Evolutionary conservation across 2,113 vertebrate species (phyloP), one percentile per base, ranked within the genome.

Genomic region (Globicephala melas): DNA sequence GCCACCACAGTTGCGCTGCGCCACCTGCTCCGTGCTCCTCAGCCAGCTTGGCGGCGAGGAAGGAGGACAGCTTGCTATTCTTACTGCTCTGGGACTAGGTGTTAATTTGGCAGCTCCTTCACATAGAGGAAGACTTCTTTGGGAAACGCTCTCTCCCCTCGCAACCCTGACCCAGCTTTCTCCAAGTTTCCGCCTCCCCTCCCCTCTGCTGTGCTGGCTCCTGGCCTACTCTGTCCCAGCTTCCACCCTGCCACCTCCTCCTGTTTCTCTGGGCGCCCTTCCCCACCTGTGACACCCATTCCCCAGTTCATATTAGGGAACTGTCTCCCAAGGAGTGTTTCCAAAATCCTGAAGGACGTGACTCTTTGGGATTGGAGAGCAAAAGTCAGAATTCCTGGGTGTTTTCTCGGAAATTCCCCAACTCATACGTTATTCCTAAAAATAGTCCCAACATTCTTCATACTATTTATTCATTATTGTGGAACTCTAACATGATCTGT

Each of bases 1-100:
- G 60, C 94, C 85, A 25, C 38, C 80, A 23, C 38, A n/a, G 47
- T 33, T 53, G 44, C 47, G 50, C 28, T 4, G 28, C 0, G 4
- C 85, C 89, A 96, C 71, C 79, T 95, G 94, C 86, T 96, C 89
- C 1, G 0, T 58, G 74, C 71, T 47, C 70, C 28, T 14, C 23
- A 14, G 93, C 95, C 96, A 96, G 25, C 31, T 68, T 86, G 95
- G 96, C 77, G 67, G 89, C 3, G 1, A 8, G 36, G 77, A 1
- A 74, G 65, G 31, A 44, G 38, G 91, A 89, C 63, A 71, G 95
- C 84, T 88, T 92, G 87, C 94, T 95, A 3, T 62, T 82, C 95
- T 50, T 23, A 14, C 14, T 8, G 44, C 93, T 80, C 73, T 28
- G 50, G 33, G 76, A 21, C 70, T 36, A 23, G 7, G 79, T 85